Base-by-base conservation (phyloP, 2,113 vertebrate species). In the Rhea pennata region DNA sequence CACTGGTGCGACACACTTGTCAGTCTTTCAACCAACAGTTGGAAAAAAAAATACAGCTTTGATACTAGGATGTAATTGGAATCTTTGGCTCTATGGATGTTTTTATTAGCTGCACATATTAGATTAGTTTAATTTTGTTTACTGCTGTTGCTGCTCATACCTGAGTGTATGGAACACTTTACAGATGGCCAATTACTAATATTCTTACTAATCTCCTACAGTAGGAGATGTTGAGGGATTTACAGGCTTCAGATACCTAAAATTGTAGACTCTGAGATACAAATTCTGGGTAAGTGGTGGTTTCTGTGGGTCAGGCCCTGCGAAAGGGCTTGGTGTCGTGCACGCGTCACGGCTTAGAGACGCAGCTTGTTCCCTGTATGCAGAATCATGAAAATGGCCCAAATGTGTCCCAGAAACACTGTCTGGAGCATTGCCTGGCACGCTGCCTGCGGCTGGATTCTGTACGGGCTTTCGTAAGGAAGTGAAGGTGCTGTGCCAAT, bases 401-500 rank as follows among this genome's bases (percentile, higher is more conserved):
- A 27, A 8, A 8, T 2, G 4, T 10, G 5, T 33, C 40, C 61
- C 44, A 23, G 29, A 74, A 72, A 64, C 8, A 8, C n/a, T 24
- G 9, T 14, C 69, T 20, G 11, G 54, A 80, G 31, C 51, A 48
- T 17, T 42, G 40, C 27, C 24, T 31, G 54, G 19, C 19, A 31
- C 0, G 0, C 40, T n/a, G 58, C 40, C 14, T 66, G 3, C 1
- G 15, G 15, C 0, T 51, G 65, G 23, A 23, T 6, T 69, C 36
- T 26, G 36, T 58, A 29, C 6, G 81, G 65, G 15, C n/a, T 62
- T 24, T 75, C 26, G 65, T 66, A 61, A 75, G 56, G 50, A 61
- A 26, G 14, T 27, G 54, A 15, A 4, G 39, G 2, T 50, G 50
- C 39, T 71, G 50, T 85, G 56, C 36, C 64, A 22, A 0, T 44